These are phyloP conservation scores for Crenichthys baileyi DNA, from an alignment of 2,797 vertebrate species.

Conservation along the genomic window DNA sequence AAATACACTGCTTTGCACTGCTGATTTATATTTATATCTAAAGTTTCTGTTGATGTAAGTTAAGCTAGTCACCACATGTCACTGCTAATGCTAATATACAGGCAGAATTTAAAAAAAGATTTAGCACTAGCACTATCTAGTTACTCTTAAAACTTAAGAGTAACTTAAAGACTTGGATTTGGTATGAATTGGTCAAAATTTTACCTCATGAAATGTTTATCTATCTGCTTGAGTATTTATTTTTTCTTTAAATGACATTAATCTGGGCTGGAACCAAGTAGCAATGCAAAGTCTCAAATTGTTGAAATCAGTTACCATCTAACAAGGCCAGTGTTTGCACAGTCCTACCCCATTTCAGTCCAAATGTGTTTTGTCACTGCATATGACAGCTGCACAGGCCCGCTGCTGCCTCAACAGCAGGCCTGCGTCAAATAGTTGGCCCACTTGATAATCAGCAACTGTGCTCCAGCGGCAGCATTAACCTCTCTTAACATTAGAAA, in stretches of 20 bases:
- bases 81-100: not conserved
- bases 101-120: not conserved
- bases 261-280: not conserved
- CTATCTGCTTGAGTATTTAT: conserved; percentile 37
- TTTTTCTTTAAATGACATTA: conserved; percentile 10
- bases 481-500: conserved; percentile 69
- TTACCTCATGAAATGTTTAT: conserved; percentile 32
- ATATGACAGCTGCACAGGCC: conserved; percentile 43
- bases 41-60: not conserved
- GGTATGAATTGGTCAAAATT: not conserved
- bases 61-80: not conserved
- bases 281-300: conserved; percentile 10
- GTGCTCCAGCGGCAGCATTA: conserved; percentile 64
- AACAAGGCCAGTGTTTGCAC: conserved; percentile 27
- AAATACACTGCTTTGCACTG: not conserved
- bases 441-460: conserved; percentile 65
- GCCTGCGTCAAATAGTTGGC: conserved; percentile 41
- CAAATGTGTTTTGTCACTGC: conserved; percentile 52
- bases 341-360: conserved; percentile 39
- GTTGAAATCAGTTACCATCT: conserved; percentile 40
- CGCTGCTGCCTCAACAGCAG: conserved; percentile 54
- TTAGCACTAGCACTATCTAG: too few relatives aligned
- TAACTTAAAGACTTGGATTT: not conserved
- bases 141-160: not conserved
- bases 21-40: not conserved